Conservation (phyloP, 2,888 invertebrate genomes). For the Nymphalis polychloros region DNA sequence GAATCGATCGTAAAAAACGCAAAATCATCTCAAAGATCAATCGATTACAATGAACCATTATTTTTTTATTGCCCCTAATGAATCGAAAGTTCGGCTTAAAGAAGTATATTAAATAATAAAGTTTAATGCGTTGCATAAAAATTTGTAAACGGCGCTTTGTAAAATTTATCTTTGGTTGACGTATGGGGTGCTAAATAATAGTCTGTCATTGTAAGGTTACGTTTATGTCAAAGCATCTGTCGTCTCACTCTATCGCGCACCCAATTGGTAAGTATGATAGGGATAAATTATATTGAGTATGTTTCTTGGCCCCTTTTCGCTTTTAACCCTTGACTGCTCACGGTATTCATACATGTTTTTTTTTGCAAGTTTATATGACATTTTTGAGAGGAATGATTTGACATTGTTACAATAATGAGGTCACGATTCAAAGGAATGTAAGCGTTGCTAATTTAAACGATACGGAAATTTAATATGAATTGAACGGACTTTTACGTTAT, state of each 20-base stretch:
- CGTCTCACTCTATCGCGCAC: background rate
- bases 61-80: constrained; percentile 77
- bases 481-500: too few species aligned
- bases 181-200: constrained; percentile 63
- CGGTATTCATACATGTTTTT: constrained; percentile 21
- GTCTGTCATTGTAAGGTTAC: constrained; percentile 57
- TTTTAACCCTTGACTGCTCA: constrained; percentile 51
- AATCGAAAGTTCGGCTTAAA: constrained; percentile 49
- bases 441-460: constrained; percentile 52
- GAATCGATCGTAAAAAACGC: constrained; percentile 74
- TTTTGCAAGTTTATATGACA: constrained; percentile 31
- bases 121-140: constrained; percentile 70
- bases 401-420: constrained; percentile 44
- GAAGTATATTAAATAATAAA: constrained; percentile 73
- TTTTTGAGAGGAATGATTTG: background rate
- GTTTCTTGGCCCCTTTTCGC: constrained; percentile 54
- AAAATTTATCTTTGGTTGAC: constrained; percentile 52
- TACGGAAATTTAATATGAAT: constrained; percentile 5
- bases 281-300: background rate
- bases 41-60: constrained; percentile 73
- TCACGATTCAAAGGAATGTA: constrained; percentile 48
- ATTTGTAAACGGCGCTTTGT: constrained; percentile 72
- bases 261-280: background rate
- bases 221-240: background rate
- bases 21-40: constrained; percentile 75